Evolutionary conservation across 2,113 vertebrate genomes (phyloP).

Genomic region (Electrona antarctica): DNA sequence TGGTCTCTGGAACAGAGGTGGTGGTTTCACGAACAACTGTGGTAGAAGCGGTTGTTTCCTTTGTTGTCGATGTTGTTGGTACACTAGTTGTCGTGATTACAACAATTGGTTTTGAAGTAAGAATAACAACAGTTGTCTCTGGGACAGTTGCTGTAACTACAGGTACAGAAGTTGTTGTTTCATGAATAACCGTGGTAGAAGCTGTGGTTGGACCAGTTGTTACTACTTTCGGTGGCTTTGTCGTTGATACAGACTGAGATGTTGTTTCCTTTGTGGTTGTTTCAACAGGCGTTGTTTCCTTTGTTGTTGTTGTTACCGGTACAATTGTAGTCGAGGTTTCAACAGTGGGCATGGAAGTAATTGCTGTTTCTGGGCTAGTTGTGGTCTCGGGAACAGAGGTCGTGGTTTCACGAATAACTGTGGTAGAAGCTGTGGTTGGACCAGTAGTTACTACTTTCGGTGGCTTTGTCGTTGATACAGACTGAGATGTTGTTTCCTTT

Average conservation of each 20-base stretch:
- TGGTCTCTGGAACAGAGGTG: background rate
- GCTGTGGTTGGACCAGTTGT: background rate
- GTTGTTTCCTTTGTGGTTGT: background rate
- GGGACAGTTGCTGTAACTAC: too few species aligned
- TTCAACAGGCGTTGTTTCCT: background rate
- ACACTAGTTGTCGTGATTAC: too few species aligned
- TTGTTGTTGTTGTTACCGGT: background rate
- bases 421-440: background rate
- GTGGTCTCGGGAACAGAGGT: background rate
- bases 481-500: background rate
- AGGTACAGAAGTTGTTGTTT: too few species aligned
- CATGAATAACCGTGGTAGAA: background rate
- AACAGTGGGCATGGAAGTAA: background rate
- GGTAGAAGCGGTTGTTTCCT: background rate
- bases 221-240: background rate
- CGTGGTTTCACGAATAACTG: background rate
- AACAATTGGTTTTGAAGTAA: too few species aligned
- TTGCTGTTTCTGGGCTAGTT: background rate
- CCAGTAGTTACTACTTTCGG: background rate
- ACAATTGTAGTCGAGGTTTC: background rate
- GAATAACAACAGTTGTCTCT: too few species aligned
- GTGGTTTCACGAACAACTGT: accelerated
- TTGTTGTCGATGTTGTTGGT: too few species aligned
- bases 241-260: too few species aligned
- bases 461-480: background rate